Evolutionary conservation across 2,888 invertebrate species (phyloP), one percentile per base, ranked within the genome.

Genomic region (Megamerina dolium): DNA sequence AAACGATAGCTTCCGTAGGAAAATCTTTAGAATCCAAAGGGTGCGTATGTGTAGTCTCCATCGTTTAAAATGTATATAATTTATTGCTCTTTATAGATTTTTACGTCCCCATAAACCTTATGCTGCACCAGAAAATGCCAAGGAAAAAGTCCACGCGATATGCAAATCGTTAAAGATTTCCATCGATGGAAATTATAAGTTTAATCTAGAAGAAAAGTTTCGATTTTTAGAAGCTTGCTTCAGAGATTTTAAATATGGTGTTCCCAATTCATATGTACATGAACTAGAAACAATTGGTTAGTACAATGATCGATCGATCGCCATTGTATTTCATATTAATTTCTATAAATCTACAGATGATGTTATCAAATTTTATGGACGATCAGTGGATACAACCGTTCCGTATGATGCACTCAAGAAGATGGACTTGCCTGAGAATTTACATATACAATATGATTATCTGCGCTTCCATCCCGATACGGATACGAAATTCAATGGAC

Each of bases 251-350:
- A 74, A 83, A 6, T 84, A 93, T 66, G 66, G 77, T 48, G 79
- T 95, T 10, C 90, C 93, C 0, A 94, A 89, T 74, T 88, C 89
- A 0, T 68, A 83, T 38, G 70, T 95, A n/a, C 80, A 83, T 59
- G 76, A 77, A 36, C 81, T 95, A 47, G 77, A 79, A 56, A 83
- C 81, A 37, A 75, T 91, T 39, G 80, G 85, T 83, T 71, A 66
- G 75, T 62, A 33, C 35, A 29, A n/a, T 27, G 9, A 6, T 2
- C 29, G 17, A 9, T 14, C 13, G 5, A 38, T 13, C 5, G 37
- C 19, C 21, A 17, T 3, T n/a, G 19, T 8, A 31, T 39, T n/a
- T 39, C 8, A 36, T 19, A 16, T 20, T n/a, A 14, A 30, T 19
- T 16, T 31, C 16, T 45, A 48, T 19, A 4, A 35, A 9, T 4